Evolutionary conservation across 2,888 invertebrate genomes (phyloP).

Genomic region (Psylliodes chrysocephalus): DNA sequence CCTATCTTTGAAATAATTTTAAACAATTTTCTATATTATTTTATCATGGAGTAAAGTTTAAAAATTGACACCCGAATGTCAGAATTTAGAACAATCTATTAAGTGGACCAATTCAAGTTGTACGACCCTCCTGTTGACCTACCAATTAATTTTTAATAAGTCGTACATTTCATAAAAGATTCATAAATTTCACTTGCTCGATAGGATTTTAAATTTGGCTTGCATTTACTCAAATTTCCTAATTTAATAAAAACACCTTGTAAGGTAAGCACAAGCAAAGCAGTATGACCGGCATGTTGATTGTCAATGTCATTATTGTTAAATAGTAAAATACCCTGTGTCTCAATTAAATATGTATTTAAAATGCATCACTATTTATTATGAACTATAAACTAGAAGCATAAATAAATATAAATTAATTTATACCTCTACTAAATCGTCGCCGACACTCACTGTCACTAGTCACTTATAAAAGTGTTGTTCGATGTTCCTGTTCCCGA

Average conservation of each 20-base stretch:
- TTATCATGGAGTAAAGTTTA: no score
- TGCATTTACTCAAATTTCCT: conserved; percentile 5
- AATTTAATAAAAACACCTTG: conserved; percentile 24
- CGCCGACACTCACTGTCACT: conserved; percentile 16
- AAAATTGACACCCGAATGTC: no score
- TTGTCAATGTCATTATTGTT: conserved; percentile 12
- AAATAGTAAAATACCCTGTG: not conserved
- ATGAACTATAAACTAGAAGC: not conserved
- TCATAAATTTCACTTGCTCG: no score
- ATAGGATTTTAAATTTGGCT: no score
- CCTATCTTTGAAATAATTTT: no score
- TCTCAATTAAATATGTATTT: not conserved
- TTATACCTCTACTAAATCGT: conserved; percentile 11
- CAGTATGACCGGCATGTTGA: not conserved
- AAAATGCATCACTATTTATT: not conserved
- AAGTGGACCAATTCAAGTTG: no score
- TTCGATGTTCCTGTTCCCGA: no score
- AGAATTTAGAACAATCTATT: no score
- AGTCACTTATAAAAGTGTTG: no score
- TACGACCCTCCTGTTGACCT: not conserved
- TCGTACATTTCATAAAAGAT: no score
- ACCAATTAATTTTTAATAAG: no score
- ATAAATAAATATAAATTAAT: not conserved
- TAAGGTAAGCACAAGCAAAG: conserved; percentile 24
- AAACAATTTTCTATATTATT: no score